Evolutionary conservation across 2,888 invertebrate species (phyloP).

Genomic region (Schrankia costaestrigalis): DNA sequence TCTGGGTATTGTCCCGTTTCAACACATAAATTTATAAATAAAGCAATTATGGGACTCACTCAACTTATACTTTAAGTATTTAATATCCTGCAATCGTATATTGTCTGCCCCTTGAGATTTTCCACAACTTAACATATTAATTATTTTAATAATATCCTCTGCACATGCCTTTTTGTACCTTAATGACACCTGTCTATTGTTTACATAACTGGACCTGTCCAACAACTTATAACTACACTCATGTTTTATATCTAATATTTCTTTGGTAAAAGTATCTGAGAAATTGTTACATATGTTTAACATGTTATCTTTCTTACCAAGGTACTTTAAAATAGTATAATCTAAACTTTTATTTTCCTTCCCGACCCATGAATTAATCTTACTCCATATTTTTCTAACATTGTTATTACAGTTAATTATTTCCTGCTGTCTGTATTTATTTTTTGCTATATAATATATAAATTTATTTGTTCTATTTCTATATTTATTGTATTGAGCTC

Average conservation of each 20-base stretch:
- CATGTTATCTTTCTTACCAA: neutral
- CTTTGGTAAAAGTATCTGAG: slow-evolving; percentile 4
- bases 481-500: slow-evolving; percentile 1
- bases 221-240: slow-evolving; percentile 2
- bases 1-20: too few relatives aligned
- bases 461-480: slow-evolving; percentile 4
- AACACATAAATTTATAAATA: too few relatives aligned
- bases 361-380: slow-evolving; percentile 6
- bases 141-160: too few relatives aligned
- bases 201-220: slow-evolving; percentile 2
- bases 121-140: slow-evolving; percentile 1
- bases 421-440: slow-evolving; percentile 5
- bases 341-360: slow-evolving; percentile 4
- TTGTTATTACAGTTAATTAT: too few relatives aligned
- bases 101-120: slow-evolving; percentile 3
- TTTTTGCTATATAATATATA: slow-evolving; percentile 4
- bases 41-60: too few relatives aligned
- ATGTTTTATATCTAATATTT: slow-evolving; percentile 5
- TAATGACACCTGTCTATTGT: neutral
- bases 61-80: neutral
- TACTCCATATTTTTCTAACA: slow-evolving; percentile 7
- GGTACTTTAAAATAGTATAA: slow-evolving; percentile 2
- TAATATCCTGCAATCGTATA: slow-evolving; percentile 5
- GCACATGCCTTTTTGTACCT: slow-evolving; percentile 3
- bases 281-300: slow-evolving; percentile 6